Evolutionary conservation across 2,888 invertebrate genomes (phyloP).

Genomic region (Eutolmus rufibarbis): DNA sequence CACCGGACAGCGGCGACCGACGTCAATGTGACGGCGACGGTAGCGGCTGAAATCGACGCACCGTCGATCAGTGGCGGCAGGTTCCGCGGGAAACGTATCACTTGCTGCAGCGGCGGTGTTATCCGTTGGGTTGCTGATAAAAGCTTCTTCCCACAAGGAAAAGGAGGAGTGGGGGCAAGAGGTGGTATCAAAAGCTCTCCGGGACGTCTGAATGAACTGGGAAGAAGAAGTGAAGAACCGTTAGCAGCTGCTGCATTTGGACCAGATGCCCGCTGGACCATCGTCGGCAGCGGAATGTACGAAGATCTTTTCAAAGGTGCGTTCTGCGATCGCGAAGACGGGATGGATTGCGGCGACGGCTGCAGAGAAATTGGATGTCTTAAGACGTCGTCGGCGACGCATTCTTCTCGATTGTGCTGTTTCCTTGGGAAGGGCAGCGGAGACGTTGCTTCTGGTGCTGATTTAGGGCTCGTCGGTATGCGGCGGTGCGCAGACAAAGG

Average conservation of each 20-base stretch:
- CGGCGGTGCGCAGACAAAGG: not conserved
- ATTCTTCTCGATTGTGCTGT: not conserved
- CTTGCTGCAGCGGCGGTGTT: not conserved
- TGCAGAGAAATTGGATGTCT: not conserved
- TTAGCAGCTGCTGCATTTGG: not conserved
- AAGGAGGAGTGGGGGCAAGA: not conserved
- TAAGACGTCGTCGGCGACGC: not conserved
- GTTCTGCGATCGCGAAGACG: not conserved
- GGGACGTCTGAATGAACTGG: not conserved
- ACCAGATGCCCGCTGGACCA: not conserved
- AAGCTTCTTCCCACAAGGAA: not conserved
- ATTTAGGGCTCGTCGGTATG: not conserved
- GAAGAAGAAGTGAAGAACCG: slow-evolving; percentile 21
- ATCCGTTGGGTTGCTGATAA: not conserved
- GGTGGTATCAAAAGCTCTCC: not conserved
- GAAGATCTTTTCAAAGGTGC: not conserved
- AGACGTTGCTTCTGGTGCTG: not conserved
- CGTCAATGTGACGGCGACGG: not conserved
- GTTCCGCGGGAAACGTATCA: not conserved
- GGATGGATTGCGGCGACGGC: not conserved
- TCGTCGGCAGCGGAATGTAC: not conserved
- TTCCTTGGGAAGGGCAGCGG: not conserved
- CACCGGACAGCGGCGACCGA: not conserved
- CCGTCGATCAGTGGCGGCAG: not conserved
- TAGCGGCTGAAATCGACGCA: not conserved